These are phyloP conservation scores for Mus pahari DNA, from an alignment of 2,113 vertebrate species.

Conservation along the genomic window DNA sequence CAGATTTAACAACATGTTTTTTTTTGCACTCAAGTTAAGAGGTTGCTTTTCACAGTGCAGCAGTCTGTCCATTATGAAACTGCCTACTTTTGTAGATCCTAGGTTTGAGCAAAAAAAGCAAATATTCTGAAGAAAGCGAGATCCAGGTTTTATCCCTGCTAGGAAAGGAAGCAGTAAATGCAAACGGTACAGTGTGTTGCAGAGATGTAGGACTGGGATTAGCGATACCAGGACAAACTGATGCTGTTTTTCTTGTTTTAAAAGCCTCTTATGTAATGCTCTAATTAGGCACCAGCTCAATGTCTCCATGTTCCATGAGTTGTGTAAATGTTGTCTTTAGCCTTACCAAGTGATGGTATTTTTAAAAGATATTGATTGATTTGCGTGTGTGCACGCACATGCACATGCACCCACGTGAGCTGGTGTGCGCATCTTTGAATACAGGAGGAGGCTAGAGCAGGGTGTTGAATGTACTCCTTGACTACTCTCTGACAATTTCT, in stretches of 20 bases:
- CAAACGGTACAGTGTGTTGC: too few relatives aligned
- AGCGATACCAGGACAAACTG: background rate
- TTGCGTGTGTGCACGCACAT: background rate
- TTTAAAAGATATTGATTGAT: background rate
- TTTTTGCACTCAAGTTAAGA: background rate
- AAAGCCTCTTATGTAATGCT: background rate
- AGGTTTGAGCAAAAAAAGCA: constrained; percentile 1
- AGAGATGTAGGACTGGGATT: background rate
- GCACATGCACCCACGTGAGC: background rate
- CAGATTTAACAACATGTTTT: background rate
- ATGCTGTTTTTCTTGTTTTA: background rate
- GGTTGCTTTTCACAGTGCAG: constrained; percentile 22
- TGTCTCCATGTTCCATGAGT: background rate
- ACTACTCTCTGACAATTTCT: background rate
- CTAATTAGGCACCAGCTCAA: background rate
- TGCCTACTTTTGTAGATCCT: background rate
- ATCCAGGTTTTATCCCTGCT: constrained; percentile 18
- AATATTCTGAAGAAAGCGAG: constrained; percentile 59
- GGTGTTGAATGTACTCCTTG: background rate
- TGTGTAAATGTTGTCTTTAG: background rate
- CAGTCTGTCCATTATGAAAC: background rate
- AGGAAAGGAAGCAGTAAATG: background rate
- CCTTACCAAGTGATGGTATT: background rate
- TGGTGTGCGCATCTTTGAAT: background rate
- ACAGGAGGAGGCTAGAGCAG: background rate